These are phyloP conservation scores for Menura novaehollandiae DNA, from an alignment of 2,113 vertebrate species.

Conservation along the genomic window DNA sequence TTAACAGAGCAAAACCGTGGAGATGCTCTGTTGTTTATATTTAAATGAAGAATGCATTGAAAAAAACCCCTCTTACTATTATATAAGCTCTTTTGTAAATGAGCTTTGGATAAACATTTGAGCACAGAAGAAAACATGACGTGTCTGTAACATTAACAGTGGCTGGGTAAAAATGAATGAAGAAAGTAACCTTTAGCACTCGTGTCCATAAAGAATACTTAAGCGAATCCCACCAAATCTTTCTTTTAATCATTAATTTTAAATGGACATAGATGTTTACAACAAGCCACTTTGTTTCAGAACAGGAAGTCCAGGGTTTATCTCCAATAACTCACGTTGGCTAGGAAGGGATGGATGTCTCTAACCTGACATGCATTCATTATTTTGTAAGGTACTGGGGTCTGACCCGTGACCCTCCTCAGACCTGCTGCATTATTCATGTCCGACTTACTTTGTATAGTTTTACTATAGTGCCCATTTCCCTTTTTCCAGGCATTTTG, in stretches of 20 bases:
- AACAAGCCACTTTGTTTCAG: conserved; percentile 57
- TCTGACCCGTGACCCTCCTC: conserved; percentile 73
- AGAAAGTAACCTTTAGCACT: conserved; percentile 64
- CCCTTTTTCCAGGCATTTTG: conserved; percentile 49
- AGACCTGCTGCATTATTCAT: conserved; percentile 76
- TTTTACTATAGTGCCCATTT: conserved; percentile 68
- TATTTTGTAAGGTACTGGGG: conserved; percentile 71
- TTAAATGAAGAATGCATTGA: conserved; percentile 30
- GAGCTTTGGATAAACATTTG: conserved; percentile 71
- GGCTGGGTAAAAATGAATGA: conserved; percentile 64
- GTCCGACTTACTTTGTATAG: conserved; percentile 68
- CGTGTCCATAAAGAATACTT: conserved; percentile 61
- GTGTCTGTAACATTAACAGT: conserved; percentile 64
- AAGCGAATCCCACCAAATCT: conserved; percentile 52
- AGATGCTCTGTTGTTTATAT: conserved; percentile 35
- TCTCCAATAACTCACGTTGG: conserved; percentile 71
- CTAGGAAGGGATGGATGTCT: conserved; percentile 67
- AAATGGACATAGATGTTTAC: conserved; percentile 44
- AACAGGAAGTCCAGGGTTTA: conserved; percentile 74
- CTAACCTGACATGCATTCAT: conserved; percentile 74
- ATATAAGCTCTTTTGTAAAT: conserved; percentile 69
- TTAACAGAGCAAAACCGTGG: not conserved
- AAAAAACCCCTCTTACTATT: conserved; percentile 44
- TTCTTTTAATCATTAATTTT: conserved; percentile 66
- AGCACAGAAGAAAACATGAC: conserved; percentile 63